Conservation (phyloP, 2,888 invertebrate genomes). For the Pediacus dermestoides region DNA sequence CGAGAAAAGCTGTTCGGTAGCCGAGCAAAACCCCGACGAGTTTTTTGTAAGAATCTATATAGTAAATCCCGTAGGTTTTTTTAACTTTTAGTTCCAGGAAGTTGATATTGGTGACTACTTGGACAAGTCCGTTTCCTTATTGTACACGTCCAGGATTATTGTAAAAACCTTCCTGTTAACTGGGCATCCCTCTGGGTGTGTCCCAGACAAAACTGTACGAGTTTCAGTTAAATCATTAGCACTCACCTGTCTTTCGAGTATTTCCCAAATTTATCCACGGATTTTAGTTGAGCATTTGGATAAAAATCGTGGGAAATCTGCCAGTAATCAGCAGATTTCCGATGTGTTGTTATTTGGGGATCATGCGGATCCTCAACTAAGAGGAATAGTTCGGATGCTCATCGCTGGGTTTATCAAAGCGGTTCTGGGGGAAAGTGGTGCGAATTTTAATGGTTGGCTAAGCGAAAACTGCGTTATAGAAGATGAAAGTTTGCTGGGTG, state of each 20-base stretch:
- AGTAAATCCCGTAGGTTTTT: too few species aligned
- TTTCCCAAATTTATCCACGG: conserved; percentile 70
- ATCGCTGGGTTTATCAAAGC: conserved; percentile 65
- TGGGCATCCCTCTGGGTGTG: conserved; percentile 55
- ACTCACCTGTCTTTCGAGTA: conserved; percentile 72
- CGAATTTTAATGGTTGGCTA: conserved; percentile 56
- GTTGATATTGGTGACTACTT: conserved; percentile 64
- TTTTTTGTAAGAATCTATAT: too few species aligned
- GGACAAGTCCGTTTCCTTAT: conserved; percentile 63
- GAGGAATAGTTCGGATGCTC: conserved; percentile 67
- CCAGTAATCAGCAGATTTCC: conserved; percentile 57
- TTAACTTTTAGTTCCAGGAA: conserved; percentile 44
- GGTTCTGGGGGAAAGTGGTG: conserved; percentile 56
- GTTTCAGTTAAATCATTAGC: conserved; percentile 91
- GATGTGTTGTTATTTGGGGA: conserved; percentile 68
- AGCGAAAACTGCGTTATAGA: conserved; percentile 35
- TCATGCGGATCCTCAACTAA: conserved; percentile 78
- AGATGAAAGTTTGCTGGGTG: conserved; percentile 14
- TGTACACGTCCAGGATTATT: conserved; percentile 70
- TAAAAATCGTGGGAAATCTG: conserved; percentile 51
- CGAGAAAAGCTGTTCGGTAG: conserved; percentile 40
- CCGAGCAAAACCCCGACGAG: too few species aligned
- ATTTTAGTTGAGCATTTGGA: conserved; percentile 65
- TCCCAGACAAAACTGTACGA: conserved; percentile 72
- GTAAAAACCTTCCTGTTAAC: conserved; percentile 70